Evolutionary conservation across 2,797 vertebrate species (phyloP), one percentile per base, ranked within the genome.

Genomic region (Gadopsis marmoratus): DNA sequence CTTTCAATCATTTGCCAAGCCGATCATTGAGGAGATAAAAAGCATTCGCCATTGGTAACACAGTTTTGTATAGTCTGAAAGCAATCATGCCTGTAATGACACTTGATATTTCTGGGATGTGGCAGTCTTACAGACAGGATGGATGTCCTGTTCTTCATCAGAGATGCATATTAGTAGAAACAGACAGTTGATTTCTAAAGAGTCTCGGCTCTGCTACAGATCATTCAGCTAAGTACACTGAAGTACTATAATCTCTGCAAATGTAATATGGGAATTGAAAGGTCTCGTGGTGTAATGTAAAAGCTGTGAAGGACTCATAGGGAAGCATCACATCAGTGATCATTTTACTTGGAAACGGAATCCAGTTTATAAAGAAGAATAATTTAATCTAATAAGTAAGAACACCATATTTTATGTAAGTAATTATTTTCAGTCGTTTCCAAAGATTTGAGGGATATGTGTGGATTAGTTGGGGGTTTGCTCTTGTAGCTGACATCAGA

Each of bases 121-220:
- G 76, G 70, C 78, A 70, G 73, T 80, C 71, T 83, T 67, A 81
- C 65, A 67, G 78, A 89, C 76, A 87, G 74, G 82, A 85, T 80
- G 48, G 58, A 65, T 68, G 66, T 81, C 60, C 67, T 90, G 87
- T 48, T 89, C 76, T 84, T 78, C 71, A 63, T 91, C 67, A 82
- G 37, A 78, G 63, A 74, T 80, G 64, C 39, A 73, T 84, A 72
- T 67, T 84, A 43, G 51, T 83, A 53, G 50, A 79, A 79, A 62
- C 50, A 80, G 81, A 79, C 74, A 78, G 58, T 78, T 50, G 61
- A 70, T 64, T 56, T 76, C 9, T 33, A 69, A 80, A 72, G 58
- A 75, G 35, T 50, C 35, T 26, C 62, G 9, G 55, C 47, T 85
- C 43, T 79, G 58, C 51, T 47, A 54, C 59, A 73, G 55, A 78